Base-by-base conservation (phyloP, 2,888 invertebrate genomes). In the Acronicta psi region DNA sequence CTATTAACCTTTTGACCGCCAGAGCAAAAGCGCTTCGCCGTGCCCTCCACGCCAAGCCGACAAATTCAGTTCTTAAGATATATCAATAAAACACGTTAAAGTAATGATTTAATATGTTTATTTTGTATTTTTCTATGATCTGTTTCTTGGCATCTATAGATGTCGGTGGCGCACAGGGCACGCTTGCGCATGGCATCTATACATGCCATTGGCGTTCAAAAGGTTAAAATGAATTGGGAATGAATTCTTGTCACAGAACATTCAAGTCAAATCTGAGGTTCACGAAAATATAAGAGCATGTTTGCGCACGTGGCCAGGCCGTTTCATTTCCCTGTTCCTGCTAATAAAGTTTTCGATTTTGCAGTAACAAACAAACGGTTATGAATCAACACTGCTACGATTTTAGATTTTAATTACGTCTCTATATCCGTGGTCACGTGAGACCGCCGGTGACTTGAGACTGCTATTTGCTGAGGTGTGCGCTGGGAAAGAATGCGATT, bases 401-500 rank as follows among this genome's bases (percentile, higher is more conserved):
- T 71, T 82, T 79, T 79, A 82, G 77, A 75, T 73, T 79, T 79
- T 75, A 69, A 77, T 77, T 74, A 64, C 64, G 59, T 47, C 50
- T 66, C 49, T 66, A 61, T 70, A 68, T 59, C 49, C 49, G 65
- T 63, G 47, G 62, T 78, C 73, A 80, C 79, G 74, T 75, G 73
- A 68, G 54, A 49, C 45, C 23, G 57, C 45, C 59, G 44, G 62
- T 66, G 69, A 57, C 52, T 54, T 38, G 57, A 60, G 67, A 14
- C 9, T 53, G 61, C 43, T 63, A 75, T 77, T 51, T 68, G 65
- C 72, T 73, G 69, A 71, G 60, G 36, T 63, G 56, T 56, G 54
- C 70, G 63, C 53, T 84, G 77, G 75, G 76, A 83, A 88, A 82
- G 83, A 87, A 88, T 86, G 84, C 73, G 74, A 83, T 79, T 71